These are phyloP conservation scores for Hepsetus odoe DNA, from an alignment of 2,113 vertebrate species.

Conservation along the genomic window DNA sequence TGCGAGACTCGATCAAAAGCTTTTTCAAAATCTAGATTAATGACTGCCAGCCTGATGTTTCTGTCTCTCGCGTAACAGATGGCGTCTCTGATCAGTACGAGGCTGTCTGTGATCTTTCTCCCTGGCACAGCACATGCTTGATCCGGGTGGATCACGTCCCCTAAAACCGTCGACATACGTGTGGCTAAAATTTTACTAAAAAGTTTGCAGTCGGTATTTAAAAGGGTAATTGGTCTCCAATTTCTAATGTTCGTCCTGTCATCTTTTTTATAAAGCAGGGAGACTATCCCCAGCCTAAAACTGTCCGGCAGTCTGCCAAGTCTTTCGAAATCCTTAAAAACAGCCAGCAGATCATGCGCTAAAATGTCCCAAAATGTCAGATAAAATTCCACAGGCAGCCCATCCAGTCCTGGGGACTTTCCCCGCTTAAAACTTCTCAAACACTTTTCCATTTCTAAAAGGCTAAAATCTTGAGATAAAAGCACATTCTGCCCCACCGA, in stretches of 20 bases:
- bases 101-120: constrained; percentile 50
- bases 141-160: constrained; percentile 49
- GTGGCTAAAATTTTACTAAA: constrained; percentile 33
- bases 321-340: constrained; percentile 36
- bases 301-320: background rate
- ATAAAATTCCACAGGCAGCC: constrained; percentile 39
- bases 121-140: constrained; percentile 44
- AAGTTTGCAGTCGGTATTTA: constrained; percentile 37
- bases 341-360: no score
- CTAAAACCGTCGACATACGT: constrained; percentile 31
- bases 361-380: fast-evolving
- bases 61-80: constrained; percentile 54
- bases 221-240: constrained; percentile 38
- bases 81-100: constrained; percentile 42
- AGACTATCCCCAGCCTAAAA: constrained; percentile 38
- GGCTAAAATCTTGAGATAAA: background rate
- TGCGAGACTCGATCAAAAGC: constrained; percentile 41
- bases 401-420: background rate
- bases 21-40: constrained; percentile 46
- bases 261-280: background rate
- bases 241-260: constrained; percentile 36
- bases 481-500: background rate
- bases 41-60: constrained; percentile 29
- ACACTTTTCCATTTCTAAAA: background rate
- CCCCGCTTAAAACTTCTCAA: constrained; percentile 4